A percentile compares a stretch with the other conserved stretches of the same genome.
Conservation (phyloP, 2,888 invertebrate species). For the Nomada lathburiana region DNA sequence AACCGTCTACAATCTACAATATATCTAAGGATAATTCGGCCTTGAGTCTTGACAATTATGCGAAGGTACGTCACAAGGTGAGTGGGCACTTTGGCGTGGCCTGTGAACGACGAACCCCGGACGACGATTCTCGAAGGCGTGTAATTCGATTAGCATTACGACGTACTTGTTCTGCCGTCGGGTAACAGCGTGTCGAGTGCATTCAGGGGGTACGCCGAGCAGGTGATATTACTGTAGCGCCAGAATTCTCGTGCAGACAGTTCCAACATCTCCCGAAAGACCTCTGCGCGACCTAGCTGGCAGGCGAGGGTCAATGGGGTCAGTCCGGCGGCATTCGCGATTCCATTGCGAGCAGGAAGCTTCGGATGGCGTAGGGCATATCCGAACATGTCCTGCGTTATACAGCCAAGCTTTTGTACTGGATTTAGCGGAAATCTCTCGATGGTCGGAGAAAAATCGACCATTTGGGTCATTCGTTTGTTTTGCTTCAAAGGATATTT, state of each 20-base stretch:
- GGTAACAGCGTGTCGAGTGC: slow-evolving; percentile 97
- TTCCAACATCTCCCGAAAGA: slow-evolving; percentile 99
- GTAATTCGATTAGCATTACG: slow-evolving; percentile 77
- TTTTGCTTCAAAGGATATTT: background rate
- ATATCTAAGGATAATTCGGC: slow-evolving; percentile 39
- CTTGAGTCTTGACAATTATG: slow-evolving; percentile 58
- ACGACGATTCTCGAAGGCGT: slow-evolving; percentile 67
- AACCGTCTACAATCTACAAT: background rate
- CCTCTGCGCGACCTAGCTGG: slow-evolving; percentile 97
- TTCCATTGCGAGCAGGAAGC: slow-evolving; percentile 95
- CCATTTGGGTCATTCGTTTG: background rate
- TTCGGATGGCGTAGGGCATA: slow-evolving; percentile 98
- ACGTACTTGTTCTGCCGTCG: slow-evolving; percentile 96
- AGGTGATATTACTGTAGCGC: slow-evolving; percentile 99
- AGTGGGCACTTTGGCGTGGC: slow-evolving; percentile 55
- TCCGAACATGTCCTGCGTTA: slow-evolving; percentile 96
- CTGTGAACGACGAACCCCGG: slow-evolving; percentile 49
- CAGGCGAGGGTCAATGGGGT: slow-evolving; percentile 98
- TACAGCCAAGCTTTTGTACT: slow-evolving; percentile 44
- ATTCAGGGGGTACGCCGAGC: slow-evolving; percentile 98
- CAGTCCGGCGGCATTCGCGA: slow-evolving; percentile 94
- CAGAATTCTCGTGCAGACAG: slow-evolving; percentile 97
- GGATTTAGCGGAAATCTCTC: slow-evolving; percentile 16
- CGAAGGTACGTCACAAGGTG: slow-evolving; percentile 58
- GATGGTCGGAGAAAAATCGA: slow-evolving; percentile 9